These are phyloP conservation scores for Drosophila equinoxialis DNA, from an alignment of 1,140 invertebrate species.

Conservation along the genomic window DNA sequence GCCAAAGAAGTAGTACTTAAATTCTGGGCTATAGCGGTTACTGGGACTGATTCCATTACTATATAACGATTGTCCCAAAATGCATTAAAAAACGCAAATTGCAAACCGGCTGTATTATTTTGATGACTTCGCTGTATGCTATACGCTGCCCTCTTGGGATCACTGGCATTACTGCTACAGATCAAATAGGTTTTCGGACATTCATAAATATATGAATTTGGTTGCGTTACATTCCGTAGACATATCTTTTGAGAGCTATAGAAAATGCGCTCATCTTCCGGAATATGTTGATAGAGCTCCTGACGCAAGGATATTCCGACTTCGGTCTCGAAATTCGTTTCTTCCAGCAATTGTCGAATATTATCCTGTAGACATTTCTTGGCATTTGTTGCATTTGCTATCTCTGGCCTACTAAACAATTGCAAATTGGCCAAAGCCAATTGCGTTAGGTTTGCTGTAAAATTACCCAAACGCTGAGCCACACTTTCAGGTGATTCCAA, in stretches of 20 bases:
- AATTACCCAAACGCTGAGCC: slow-evolving; percentile 53
- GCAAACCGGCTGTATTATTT: slow-evolving; percentile 25
- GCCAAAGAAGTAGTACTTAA: background rate
- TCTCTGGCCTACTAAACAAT: slow-evolving; percentile 36
- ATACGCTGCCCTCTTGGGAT: slow-evolving; percentile 61
- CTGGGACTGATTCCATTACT: slow-evolving; percentile 29
- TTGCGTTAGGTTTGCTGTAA: slow-evolving; percentile 46
- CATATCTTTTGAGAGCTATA: slow-evolving; percentile 63
- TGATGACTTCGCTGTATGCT: slow-evolving; percentile 41
- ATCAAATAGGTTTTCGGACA: slow-evolving; percentile 70
- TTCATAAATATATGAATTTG: slow-evolving; percentile 61
- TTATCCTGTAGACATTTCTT: slow-evolving; percentile 33
- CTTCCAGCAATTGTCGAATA: slow-evolving; percentile 39
- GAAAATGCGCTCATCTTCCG: slow-evolving; percentile 45
- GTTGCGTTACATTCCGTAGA: slow-evolving; percentile 53
- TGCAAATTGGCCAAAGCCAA: slow-evolving; percentile 57
- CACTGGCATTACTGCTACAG: slow-evolving; percentile 58
- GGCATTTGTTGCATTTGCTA: slow-evolving; percentile 21
- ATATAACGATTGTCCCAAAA: slow-evolving; percentile 70
- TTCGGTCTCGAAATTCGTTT: slow-evolving; percentile 37
- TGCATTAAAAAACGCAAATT: slow-evolving; percentile 52
- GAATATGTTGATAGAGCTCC: slow-evolving; percentile 43
- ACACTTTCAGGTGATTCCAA: slow-evolving; percentile 54
- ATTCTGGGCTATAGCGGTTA: slow-evolving; percentile 7
- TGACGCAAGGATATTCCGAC: slow-evolving; percentile 29